These are phyloP conservation scores for Drosophila subsilvestris DNA, from an alignment of 2,888 invertebrate genomes.

Conservation along the genomic window DNA sequence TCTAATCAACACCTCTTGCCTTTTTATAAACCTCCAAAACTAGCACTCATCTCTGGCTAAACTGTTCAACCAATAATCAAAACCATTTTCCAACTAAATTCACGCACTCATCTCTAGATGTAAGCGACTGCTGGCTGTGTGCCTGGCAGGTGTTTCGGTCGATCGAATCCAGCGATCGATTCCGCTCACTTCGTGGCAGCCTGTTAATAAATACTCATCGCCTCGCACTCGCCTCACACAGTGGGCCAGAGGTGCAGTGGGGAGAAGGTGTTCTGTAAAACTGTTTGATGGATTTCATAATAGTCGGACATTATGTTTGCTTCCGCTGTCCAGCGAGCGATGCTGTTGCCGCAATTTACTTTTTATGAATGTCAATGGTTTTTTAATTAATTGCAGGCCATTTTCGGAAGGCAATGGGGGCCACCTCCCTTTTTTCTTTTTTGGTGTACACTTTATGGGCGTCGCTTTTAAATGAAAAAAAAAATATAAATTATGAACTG, in stretches of 20 bases:
- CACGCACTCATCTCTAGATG: conserved; percentile 25
- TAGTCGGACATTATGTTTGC: conserved; percentile 62
- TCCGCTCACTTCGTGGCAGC: conserved; percentile 45
- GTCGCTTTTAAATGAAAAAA: conserved; percentile 30
- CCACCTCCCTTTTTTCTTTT: background rate
- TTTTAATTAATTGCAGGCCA: conserved; percentile 75
- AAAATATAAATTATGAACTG: background rate
- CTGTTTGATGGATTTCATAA: conserved; percentile 68
- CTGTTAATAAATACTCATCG: conserved; percentile 70
- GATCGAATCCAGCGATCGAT: conserved; percentile 47
- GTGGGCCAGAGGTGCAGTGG: background rate
- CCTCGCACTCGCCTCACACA: conserved; percentile 31
- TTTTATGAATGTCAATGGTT: conserved; percentile 77
- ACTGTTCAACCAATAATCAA: too few relatives aligned
- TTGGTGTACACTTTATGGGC: conserved; percentile 24
- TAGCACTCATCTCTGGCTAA: too few relatives aligned
- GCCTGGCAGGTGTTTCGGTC: conserved; percentile 68
- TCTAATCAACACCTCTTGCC: too few relatives aligned
- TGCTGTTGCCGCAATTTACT: conserved; percentile 75
- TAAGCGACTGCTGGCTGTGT: background rate
- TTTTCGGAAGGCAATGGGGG: conserved; percentile 44
- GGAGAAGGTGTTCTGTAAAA: conserved; percentile 64
- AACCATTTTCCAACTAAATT: background rate
- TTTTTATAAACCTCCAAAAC: too few relatives aligned
- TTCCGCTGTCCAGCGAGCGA: conserved; percentile 25